Percentiles rank a stretch among this genome's conserved stretches.
Conservation (phyloP, 2,888 invertebrate species). For the Dryocosmus kuriphilus region DNA sequence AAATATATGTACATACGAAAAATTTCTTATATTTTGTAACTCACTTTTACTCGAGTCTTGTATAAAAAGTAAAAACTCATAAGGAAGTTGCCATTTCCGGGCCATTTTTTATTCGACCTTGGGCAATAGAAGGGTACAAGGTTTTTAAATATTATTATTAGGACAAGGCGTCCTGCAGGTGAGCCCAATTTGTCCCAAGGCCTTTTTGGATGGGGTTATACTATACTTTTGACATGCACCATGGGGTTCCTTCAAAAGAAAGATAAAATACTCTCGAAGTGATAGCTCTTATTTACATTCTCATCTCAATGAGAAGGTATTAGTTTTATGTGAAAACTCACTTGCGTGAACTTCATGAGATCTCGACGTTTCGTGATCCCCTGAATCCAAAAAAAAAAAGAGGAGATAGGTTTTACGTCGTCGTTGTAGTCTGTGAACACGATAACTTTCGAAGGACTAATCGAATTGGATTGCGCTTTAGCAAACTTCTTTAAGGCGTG, state of each 20-base stretch:
- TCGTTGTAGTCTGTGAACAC: no score
- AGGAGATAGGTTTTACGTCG: no score
- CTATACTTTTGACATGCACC: not conserved
- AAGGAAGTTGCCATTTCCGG: not conserved
- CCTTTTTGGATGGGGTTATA: not conserved
- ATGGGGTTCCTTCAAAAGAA: conserved; percentile 4
- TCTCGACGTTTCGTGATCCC: no score
- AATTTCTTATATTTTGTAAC: not conserved
- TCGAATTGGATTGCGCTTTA: no score
- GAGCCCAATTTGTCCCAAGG: not conserved
- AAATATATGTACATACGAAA: not conserved
- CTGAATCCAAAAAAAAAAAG: no score
- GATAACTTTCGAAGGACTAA: no score
- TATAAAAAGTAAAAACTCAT: not conserved
- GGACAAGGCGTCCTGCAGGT: not conserved
- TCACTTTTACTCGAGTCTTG: not conserved
- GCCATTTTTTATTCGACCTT: not conserved
- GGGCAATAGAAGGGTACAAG: not conserved
- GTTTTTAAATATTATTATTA: not conserved
- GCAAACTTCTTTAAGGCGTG: no score
- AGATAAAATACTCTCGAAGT: not conserved
- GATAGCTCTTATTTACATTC: no score
- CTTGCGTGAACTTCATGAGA: no score
- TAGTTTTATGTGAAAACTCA: no score
- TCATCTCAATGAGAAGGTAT: no score